Evolutionary conservation across 2,113 vertebrate species (phyloP), one percentile per base, ranked within the genome.

Genomic region (Platichthys flesus): DNA sequence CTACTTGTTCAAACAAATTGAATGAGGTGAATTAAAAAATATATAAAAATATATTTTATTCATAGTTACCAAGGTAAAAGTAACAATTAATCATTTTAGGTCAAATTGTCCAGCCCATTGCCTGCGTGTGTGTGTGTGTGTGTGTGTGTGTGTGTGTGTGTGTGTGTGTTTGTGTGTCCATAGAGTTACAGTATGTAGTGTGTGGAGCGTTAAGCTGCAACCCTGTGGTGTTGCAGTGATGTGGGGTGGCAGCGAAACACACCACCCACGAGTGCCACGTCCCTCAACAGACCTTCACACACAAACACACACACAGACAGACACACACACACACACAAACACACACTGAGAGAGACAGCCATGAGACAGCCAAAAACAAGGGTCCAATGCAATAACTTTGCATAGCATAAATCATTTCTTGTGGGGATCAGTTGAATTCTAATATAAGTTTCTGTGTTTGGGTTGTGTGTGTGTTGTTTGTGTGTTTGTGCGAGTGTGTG

Each of bases 331-430:
- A 51, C 28, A 9, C 55, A 45, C 4, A 60, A 16, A 12, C 12
- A 23, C 21, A 31, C 28, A 24, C 18, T 8, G 28, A 52, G 37
- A 14, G 23, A 66, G 51, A 54, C 20, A 74, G 75, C 81, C 77
- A 79, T 83, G 26, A 66, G 51, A 54, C 20, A 74, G 75, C 81
- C 77, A 74, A 85, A 85, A 75, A 74, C 84, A 75, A 83, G 66
- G 89, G 83, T 74, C 88, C 87, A 87, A 51, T 37, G 79, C 87
- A 88, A 86, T 88, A 91, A 88, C 82, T 85, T 77, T 84, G 76
- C 80, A 71, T 88, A 75, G 49, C 77, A 80, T 83, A 72, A 86
- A 79, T 85, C 51, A 89, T 86, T 81, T 86, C 67, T 82, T 69
- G n/a, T 78, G 70, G 58, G 59, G 63, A 31, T 23, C 28, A 14